Conservation (phyloP, 2,113 vertebrate species). For the Elephantulus edwardii region DNA sequence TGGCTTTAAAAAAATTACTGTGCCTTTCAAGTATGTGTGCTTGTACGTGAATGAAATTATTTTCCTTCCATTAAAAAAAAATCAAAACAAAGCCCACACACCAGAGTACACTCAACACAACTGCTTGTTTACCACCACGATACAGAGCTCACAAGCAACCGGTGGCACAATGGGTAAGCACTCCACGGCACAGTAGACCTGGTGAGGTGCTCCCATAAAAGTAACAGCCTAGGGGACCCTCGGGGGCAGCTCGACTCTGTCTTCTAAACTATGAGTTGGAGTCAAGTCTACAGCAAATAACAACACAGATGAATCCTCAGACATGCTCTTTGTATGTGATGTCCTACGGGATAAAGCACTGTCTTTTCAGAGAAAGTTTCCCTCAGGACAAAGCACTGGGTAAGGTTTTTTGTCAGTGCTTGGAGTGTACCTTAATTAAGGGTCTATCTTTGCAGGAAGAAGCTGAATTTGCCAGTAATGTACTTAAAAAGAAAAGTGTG, state of each 20-base stretch:
- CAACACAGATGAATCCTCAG: background rate
- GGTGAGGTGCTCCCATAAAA: too few relatives aligned
- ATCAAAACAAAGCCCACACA: conserved; percentile 37
- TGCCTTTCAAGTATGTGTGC: conserved; percentile 30
- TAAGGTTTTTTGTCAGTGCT: background rate
- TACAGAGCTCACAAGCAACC: too few relatives aligned
- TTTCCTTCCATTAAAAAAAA: conserved; percentile 20
- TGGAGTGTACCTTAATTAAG: background rate
- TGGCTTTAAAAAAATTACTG: background rate
- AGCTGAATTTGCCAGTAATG: conserved; percentile 39
- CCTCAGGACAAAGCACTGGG: background rate
- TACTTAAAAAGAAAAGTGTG: too few relatives aligned
- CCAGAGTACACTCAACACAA: background rate
- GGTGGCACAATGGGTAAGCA: too few relatives aligned
- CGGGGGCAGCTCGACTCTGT: background rate
- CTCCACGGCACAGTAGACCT: too few relatives aligned
- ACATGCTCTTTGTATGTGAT: background rate
- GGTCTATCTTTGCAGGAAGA: background rate
- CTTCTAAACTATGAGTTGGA: background rate
- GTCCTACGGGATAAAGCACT: background rate
- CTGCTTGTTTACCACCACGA: too few relatives aligned
- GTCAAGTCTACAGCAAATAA: background rate
- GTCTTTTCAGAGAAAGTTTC: conserved; percentile 24
- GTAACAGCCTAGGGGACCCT: background rate
- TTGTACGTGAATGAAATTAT: conserved; percentile 29